Base-by-base conservation (phyloP, 2,113 vertebrate genomes). In the Columbina picui region DNA sequence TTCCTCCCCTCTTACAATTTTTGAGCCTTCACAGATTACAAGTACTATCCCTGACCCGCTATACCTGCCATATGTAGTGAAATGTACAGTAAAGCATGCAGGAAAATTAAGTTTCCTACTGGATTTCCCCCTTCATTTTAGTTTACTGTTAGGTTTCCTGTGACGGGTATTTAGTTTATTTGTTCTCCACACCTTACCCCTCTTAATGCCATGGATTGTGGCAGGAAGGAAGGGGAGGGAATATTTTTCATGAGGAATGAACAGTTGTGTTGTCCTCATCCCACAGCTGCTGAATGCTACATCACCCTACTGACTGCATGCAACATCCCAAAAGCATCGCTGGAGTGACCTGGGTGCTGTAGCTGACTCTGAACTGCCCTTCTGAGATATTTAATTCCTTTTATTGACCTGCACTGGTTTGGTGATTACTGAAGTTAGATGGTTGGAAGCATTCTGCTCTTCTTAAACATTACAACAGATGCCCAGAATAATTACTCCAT, bases 241-340 rank as follows among this genome's bases (percentile, higher is more conserved):
- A 0, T 14, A 26, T 38, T 88, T 82, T 56, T 41, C 29, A 36
- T 49, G 43, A 59, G 29, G 15, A 68, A 68, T 27, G 9, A 76
- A 38, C 1, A 1, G 16, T 56, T 43, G 32, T 83, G 27, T 55
- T 55, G 81, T 84, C 34, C 12, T 68, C 12, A 32, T 64, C 38
- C 49, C 21, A 39, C 25, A 68, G 89, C 12, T 67, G 4, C 22
- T 68, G 39, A 80, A 41, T 1, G 2, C 30, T 26, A 26, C 9
- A 50, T 5, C 1, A 0, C 26, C 32, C 20, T 61, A 19, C 10
- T 36, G 47, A 18, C 5, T 64, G 25, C 1, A 1, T 21, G n/a
- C 18, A 76, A 23, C 2, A 0, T 39, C n/a, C 63, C 12, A 9
- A 30, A 52, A 80, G 7, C 71, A 41, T 49, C 32, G 22, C 12